Conservation (phyloP, 1,140 invertebrate species). For the Geopemphigus sp. region DNA sequence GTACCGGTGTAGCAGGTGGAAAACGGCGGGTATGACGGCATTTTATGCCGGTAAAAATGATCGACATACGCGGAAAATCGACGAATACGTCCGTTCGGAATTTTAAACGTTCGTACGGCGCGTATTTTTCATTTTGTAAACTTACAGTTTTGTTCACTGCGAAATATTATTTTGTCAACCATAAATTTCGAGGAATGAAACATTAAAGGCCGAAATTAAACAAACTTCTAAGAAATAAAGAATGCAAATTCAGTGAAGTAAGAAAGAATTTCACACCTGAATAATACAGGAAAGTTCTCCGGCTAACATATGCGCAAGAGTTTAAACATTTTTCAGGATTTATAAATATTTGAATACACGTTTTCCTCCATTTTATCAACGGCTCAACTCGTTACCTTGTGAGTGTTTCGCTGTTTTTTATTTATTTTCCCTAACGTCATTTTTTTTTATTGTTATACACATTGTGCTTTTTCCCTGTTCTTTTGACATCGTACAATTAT, state of each 20-base stretch:
- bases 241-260: conserved; percentile 30
- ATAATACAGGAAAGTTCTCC: neutral
- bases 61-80: too few species aligned
- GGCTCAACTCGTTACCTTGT: conserved; percentile 16
- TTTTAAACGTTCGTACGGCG: too few species aligned
- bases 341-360: conserved; percentile 35
- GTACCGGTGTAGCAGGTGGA: too few species aligned
- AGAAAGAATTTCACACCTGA: conserved; percentile 18
- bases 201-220: conserved; percentile 21
- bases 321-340: conserved; percentile 27
- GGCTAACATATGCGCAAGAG: neutral
- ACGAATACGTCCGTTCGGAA: too few species aligned
- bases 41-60: too few species aligned
- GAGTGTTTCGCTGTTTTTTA: conserved; percentile 3
- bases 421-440: conserved; percentile 8
- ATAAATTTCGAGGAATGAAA: neutral
- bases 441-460: neutral
- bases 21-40: too few species aligned
- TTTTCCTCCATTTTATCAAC: conserved; percentile 16
- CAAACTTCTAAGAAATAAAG: conserved; percentile 30
- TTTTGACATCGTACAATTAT: neutral
- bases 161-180: neutral
- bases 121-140: too few species aligned
- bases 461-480: neutral
- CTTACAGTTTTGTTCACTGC: too few species aligned